Evolutionary conservation across 1,140 invertebrate genomes (phyloP), one percentile per base, ranked within the genome.

Genomic region (Drosophila varians): DNA sequence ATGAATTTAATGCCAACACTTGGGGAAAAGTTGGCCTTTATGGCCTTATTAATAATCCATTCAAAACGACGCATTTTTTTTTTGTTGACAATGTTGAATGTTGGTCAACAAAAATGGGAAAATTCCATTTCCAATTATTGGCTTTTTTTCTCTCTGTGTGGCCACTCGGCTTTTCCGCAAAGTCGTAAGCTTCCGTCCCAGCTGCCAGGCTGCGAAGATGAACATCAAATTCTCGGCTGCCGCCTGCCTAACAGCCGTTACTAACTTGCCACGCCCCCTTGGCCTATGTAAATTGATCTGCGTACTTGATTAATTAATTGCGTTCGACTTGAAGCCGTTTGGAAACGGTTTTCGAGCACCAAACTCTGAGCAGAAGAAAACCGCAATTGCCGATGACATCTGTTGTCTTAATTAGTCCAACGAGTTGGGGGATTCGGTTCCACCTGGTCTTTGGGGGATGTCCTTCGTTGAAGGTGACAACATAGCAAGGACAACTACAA

Each of bases 301-400:
- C 48, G 69, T 42, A 72, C 69, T 72, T 72, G 69, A 73, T 73
- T 73, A 73, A 73, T 73, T 73, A 73, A 73, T 73, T 69, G 64
- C 65, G 64, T 69, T 69, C 43, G 52, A 53, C 34, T 60, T 25
- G 69, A 16, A n/a, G 52, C 40, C n/a, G 26, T 11, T 21, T 6
- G 45, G 48, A 43, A 42, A 65, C 31, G 42, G 43, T 21, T 45
- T 45, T 12, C 45, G 26, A 5, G 21, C 23, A 11, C 23, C n/a
- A 4, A 28, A 0, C 26, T 7, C 25, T 12, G 16, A n/a, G 8
- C 6, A n/a, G 4, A 2, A 11, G 61, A 60, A 66, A 65, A 68
- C 64, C 64, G 40, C 64, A 52, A 43, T 25, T 66, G 62, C 38
- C 60, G 47, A 14, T 61, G 53, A 43, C 64, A 66, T 66, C 61